These are phyloP conservation scores for Cryptomyrus ogoouensis DNA, from an alignment of 2,113 vertebrate genomes.

Conservation along the genomic window DNA sequence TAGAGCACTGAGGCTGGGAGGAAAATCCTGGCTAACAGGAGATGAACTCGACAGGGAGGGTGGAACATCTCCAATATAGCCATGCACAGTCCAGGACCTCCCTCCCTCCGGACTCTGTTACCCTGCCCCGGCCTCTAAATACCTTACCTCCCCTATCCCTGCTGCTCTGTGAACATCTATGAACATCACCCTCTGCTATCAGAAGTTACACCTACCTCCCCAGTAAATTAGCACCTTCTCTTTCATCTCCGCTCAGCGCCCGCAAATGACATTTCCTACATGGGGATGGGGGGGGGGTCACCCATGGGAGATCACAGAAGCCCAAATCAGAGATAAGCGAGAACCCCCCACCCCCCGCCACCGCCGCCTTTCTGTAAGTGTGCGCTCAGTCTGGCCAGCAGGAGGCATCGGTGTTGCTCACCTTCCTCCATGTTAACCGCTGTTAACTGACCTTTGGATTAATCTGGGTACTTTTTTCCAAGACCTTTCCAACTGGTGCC, in stretches of 20 bases:
- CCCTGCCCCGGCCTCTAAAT: not conserved
- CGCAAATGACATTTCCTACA: constrained; percentile 42
- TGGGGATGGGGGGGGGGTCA: constrained; percentile 38
- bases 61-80: not conserved
- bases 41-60: not conserved
- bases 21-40: not conserved
- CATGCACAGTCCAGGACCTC: not conserved
- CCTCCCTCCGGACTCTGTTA: not conserved
- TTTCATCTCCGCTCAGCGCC: constrained; percentile 33
- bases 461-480: not conserved
- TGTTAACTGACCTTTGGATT: not conserved
- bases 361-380: not conserved
- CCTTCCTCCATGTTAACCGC: not conserved
- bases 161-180: constrained; percentile 25
- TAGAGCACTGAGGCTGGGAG: not conserved
- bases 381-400: not conserved
- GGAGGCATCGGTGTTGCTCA: not conserved
- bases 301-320: constrained; percentile 52
- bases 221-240: not conserved
- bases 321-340: constrained; percentile 55
- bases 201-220: constrained; percentile 22
- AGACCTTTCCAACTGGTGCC: not conserved
- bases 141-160: not conserved
- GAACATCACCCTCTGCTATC: constrained; percentile 42
- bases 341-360: constrained; percentile 25